Evolutionary conservation across 2,888 invertebrate genomes (phyloP).

Genomic region (Cinara cedri): DNA sequence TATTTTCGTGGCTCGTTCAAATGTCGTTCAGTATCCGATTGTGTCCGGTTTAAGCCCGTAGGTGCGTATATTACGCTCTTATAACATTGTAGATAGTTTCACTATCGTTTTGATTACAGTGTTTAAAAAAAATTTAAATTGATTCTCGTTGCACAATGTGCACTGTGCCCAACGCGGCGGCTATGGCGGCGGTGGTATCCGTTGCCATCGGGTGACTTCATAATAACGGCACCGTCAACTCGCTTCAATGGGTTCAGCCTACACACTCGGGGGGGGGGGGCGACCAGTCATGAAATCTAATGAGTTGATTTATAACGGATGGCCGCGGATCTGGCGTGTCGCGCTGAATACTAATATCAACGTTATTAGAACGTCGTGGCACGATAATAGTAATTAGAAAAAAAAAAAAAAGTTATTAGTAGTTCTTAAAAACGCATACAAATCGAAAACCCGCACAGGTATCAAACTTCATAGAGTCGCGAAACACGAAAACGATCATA

Average conservation of each 20-base stretch:
- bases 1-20: conserved; percentile 11
- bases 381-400: neutral
- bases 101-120: conserved; percentile 39
- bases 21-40: conserved; percentile 29
- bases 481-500: neutral
- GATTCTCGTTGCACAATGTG: conserved; percentile 40
- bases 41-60: neutral
- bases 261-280: neutral
- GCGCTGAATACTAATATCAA: conserved; percentile 45
- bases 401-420: neutral
- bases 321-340: conserved; percentile 3
- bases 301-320: conserved; percentile 45
- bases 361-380: no score
- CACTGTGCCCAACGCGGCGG: neutral
- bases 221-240: conserved; percentile 53
- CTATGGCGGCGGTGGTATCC: conserved; percentile 7
- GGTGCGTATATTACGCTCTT: no score
- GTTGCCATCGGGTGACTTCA: conserved; percentile 48
- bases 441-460: no score
- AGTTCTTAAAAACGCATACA: no score
- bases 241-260: conserved; percentile 24
- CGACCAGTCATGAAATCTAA: conserved; percentile 55
- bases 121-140: conserved; percentile 41
- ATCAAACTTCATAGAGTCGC: no score
- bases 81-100: conserved; percentile 9